These are phyloP conservation scores for fruit fly (Drosophila melanogaster) DNA, from an alignment of 1,140 invertebrate species.

Conservation along the genomic window Release_6_plus_ISO1_MT NT_037436.4:8370001-8370500, in stretches of 20 bases:
- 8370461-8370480: no score
- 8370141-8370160: constrained; percentile 77
- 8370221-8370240: constrained; percentile 17
- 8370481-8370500: background rate
- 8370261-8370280: background rate
- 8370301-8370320: background rate
- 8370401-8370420: no score
- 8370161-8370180: constrained; percentile 21
- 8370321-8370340: no score
- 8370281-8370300: background rate
- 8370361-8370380: no score
- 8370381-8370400: no score
- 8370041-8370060: constrained; percentile 73
- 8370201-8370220: background rate
- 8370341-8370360: no score
- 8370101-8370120: constrained; percentile 24
- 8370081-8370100: constrained; percentile 75
- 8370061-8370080: constrained; percentile 83
- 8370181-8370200: constrained; percentile 23
- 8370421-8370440: no score
- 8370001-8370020: constrained; percentile 43
- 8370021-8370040: constrained; percentile 74
- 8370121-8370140: constrained; percentile 71
- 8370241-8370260: constrained; percentile 2
- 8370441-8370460: no score